Base-by-base conservation (phyloP, 2,113 vertebrate genomes). In the Chaenogobius annularis region DNA sequence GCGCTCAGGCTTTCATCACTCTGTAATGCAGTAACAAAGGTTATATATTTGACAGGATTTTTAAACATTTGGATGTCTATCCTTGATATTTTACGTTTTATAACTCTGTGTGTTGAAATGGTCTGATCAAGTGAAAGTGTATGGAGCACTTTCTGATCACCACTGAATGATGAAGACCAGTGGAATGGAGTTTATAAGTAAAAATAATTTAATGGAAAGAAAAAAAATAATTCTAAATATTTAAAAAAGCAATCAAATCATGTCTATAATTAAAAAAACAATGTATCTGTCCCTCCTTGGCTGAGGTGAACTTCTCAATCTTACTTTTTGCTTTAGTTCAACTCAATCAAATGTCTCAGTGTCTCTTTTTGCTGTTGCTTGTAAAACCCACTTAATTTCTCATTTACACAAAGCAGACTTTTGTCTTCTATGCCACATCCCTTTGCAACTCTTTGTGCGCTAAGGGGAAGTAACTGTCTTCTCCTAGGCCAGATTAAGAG, bases 401-500 rank as follows among this genome's bases (percentile, higher is more conserved):
- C 4, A 50, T 19, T 50, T 4, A 50, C 31, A 62, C 17, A 83
- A 81, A 84, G 80, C 78, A 68, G 63, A 62, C 72, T 71, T 82
- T 77, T 63, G 69, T 7, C 54, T 35, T 66, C 48, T 52, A 44
- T 74, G 56, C 54, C 73, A 66, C 76, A 69, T 74, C 46, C 72
- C 66, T 73, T 0, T 82, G 10, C 75, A 47, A 69, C 37, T 81
- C 58, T 54, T 14, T 58, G 22, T 62, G 65, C 83, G 81, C 83
- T 81, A 80, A 69, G 69, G 82, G 85, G 71, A 82, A 74, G 80
- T 37, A 83, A 72, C 68, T 52, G 78, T 84, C 83, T 83, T 83
- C 79, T 87, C 83, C 69, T 72, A 83, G 82, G 85, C 81, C 73
- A 88, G 77, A 87, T 86, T 65, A 85, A 83, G 86, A 90, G 91